These are phyloP conservation scores for Zaprionus davidi DNA, from an alignment of 1,140 invertebrate species.

Conservation along the genomic window DNA sequence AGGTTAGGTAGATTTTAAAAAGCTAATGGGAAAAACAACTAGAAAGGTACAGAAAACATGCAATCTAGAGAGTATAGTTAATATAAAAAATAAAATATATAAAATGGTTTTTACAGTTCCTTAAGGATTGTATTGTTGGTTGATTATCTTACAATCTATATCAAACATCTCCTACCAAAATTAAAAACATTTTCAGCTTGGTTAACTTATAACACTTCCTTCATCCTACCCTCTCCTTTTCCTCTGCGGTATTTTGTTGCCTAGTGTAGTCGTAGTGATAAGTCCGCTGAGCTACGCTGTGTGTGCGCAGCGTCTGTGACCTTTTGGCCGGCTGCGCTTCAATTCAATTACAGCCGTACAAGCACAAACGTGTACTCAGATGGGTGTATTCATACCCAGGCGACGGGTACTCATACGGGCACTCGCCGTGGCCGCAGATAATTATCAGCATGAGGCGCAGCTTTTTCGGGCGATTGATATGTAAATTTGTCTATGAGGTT, in stretches of 20 bases:
- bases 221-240: not conserved
- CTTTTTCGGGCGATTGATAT: slow-evolving; percentile 68
- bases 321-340: slow-evolving; percentile 68
- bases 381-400: slow-evolving; percentile 1
- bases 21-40: too few relatives aligned
- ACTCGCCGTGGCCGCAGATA: slow-evolving; percentile 48
- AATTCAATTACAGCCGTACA: slow-evolving; percentile 68
- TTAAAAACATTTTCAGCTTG: not conserved
- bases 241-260: slow-evolving; percentile 23
- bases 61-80: too few relatives aligned
- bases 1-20: too few relatives aligned
- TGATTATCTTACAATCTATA: not conserved
- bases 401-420: slow-evolving; percentile 12
- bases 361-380: slow-evolving; percentile 20
- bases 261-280: slow-evolving; percentile 34
- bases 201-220: not conserved
- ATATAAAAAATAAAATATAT: too few relatives aligned
- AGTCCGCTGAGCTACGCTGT: slow-evolving; percentile 37
- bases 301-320: slow-evolving; percentile 71
- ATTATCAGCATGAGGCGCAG: slow-evolving; percentile 74
- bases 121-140: not conserved
- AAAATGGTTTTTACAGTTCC: too few relatives aligned
- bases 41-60: too few relatives aligned
- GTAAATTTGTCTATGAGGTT: slow-evolving; percentile 59
- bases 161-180: not conserved